These are phyloP conservation scores for Neoarius graeffei DNA, from an alignment of 2,113 vertebrate species.

Conservation along the genomic window DNA sequence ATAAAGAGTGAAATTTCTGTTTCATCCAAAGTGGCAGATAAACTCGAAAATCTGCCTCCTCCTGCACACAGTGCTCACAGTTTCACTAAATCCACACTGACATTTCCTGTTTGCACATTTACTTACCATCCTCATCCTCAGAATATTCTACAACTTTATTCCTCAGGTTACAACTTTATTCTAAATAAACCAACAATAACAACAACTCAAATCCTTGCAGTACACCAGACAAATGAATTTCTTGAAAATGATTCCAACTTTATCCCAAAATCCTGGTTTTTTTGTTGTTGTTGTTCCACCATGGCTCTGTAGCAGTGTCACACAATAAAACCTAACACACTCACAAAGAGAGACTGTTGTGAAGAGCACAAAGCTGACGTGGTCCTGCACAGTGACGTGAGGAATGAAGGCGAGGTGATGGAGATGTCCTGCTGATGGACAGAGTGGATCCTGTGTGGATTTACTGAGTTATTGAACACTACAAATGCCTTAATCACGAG, in stretches of 20 bases:
- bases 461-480: constrained; percentile 9
- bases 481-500: constrained; percentile 47
- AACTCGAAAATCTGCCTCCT: background rate
- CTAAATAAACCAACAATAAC: background rate
- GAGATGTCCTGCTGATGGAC: background rate
- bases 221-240: background rate
- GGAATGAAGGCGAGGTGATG: background rate
- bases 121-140: background rate
- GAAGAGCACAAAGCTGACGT: constrained; percentile 17
- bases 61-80: too few species aligned
- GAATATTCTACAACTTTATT: background rate
- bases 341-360: background rate
- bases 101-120: background rate
- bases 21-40: background rate
- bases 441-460: background rate
- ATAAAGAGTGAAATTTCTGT: background rate
- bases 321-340: background rate
- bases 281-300: background rate
- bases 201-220: background rate
- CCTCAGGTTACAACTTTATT: too few species aligned
- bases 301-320: background rate
- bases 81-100: background rate
- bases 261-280: background rate
- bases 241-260: background rate
- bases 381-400: background rate